A percentile compares a stretch with the other conserved stretches of the same genome.
Evolutionary conservation across 2,888 invertebrate genomes (phyloP).

Genomic region (Cylloceria caligata): DNA sequence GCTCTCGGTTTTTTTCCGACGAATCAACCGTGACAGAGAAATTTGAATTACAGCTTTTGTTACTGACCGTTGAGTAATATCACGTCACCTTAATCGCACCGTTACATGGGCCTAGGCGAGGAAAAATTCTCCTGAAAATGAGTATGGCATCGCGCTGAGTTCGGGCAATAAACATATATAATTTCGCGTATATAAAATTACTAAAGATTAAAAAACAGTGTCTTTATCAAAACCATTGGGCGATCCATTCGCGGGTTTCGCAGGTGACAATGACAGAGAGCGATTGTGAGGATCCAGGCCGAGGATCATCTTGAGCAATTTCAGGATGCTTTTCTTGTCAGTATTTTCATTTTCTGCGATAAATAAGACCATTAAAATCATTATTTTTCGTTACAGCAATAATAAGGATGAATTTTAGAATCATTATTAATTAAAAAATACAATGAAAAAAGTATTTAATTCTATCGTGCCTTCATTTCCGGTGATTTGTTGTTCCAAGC

Average conservation of each 20-base stretch:
- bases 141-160: background rate
- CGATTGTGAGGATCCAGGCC: constrained; percentile 86
- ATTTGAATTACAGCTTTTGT: no score
- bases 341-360: constrained; percentile 89
- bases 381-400: background rate
- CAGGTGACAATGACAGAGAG: constrained; percentile 72
- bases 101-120: background rate
- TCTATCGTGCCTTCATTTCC: constrained; percentile 86
- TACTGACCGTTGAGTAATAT: no score
- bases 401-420: no score
- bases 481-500: constrained; percentile 95
- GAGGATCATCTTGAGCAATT: constrained; percentile 91
- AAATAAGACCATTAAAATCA: constrained; percentile 55
- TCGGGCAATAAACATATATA: background rate
- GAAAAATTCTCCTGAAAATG: background rate
- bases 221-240: constrained; percentile 70
- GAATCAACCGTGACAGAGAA: no score
- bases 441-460: constrained; percentile 11
- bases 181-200: constrained; percentile 27
- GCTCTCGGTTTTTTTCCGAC: background rate
- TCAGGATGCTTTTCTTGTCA: constrained; percentile 92
- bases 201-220: constrained; percentile 45
- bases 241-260: constrained; percentile 72
- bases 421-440: constrained; percentile 23
- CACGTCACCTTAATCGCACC: background rate